These are phyloP conservation scores for Pinctada fucata DNA, from an alignment of 2,888 invertebrate genomes.

Conservation along the genomic window DNA sequence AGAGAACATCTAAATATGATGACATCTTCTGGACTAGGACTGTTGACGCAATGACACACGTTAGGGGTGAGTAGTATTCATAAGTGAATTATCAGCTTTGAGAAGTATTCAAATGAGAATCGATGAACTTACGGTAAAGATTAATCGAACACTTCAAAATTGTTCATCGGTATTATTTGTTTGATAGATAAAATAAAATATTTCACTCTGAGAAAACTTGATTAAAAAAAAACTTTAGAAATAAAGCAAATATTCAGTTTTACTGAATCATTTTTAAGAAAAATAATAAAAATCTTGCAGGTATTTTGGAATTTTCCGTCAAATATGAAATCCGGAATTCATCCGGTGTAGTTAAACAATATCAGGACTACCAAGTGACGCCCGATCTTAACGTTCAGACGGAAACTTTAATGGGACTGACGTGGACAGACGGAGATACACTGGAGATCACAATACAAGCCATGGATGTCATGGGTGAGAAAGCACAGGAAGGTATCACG, in stretches of 20 bases:
- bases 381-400: slow-evolving; percentile 5
- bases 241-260: no score
- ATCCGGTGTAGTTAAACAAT: neutral
- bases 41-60: slow-evolving; percentile 8
- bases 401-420: slow-evolving; percentile 5
- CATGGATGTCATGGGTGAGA: slow-evolving; percentile 13
- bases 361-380: neutral
- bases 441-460: slow-evolving; percentile 16
- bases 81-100: no score
- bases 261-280: no score
- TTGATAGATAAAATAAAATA: no score
- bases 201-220: no score
- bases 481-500: slow-evolving; percentile 5
- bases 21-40: slow-evolving; percentile 15
- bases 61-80: neutral
- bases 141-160: no score
- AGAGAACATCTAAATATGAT: slow-evolving; percentile 20
- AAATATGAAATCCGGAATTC: neutral
- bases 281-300: neutral
- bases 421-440: slow-evolving; percentile 14
- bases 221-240: no score
- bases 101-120: no score
- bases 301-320: slow-evolving; percentile 13
- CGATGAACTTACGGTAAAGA: no score
- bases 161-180: no score